phyloP scores from a whole-genome alignment of 1,140 invertebrate genomes.

The Sinella curviseta region DNA sequence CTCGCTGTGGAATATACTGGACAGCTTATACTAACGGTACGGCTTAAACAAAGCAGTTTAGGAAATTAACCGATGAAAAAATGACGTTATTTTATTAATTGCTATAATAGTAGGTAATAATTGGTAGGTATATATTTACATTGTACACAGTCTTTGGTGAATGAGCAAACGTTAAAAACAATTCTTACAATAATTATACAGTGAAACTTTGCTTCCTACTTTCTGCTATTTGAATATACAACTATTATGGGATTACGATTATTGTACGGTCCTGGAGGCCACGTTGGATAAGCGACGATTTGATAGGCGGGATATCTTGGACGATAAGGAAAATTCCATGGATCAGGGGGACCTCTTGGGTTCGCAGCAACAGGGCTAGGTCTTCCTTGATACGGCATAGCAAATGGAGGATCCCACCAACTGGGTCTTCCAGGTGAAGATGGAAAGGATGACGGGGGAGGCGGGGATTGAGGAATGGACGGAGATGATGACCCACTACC shows the following conservation, averaged over 20 bases:
- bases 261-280: not conserved
- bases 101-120: not conserved
- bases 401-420: constrained; percentile 17
- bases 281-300: constrained; percentile 11
- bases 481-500: not conserved
- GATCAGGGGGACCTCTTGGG: not conserved
- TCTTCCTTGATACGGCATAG: not conserved
- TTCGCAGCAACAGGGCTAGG: not conserved
- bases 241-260: not conserved
- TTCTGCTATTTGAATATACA: constrained; percentile 14
- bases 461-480: not conserved
- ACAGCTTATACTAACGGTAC: no score
- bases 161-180: not conserved
- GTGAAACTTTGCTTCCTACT: not conserved
- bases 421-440: not conserved
- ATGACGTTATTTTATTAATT: not conserved
- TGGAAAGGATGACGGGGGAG: not conserved
- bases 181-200: not conserved
- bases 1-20: no score
- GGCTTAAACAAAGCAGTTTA: not conserved
- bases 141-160: not conserved
- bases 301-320: not conserved
- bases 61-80: not conserved
- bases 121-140: not conserved
- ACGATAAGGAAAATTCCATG: not conserved